Conservation (phyloP, 2,797 vertebrate genomes). For the Bucorvus abyssinicus region DNA sequence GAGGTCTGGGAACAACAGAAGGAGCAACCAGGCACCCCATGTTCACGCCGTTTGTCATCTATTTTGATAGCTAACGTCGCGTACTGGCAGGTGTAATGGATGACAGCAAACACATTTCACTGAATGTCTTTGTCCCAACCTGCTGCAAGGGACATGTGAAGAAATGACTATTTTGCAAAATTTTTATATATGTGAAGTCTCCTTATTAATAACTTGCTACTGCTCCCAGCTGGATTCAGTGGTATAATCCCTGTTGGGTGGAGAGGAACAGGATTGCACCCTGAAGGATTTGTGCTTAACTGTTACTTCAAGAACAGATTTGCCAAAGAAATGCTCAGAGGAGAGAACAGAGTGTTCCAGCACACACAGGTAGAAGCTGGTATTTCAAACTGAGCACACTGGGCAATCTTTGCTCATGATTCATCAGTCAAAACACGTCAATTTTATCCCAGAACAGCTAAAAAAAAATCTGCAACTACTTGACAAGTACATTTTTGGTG, state of each 20-base stretch:
- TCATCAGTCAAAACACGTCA: slow-evolving; percentile 71
- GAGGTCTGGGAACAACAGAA: slow-evolving; percentile 16
- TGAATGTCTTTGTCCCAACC: slow-evolving; percentile 45
- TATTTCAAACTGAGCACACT: slow-evolving; percentile 68
- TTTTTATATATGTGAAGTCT: slow-evolving; percentile 25
- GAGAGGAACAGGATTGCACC: slow-evolving; percentile 48
- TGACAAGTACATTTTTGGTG: slow-evolving; percentile 71
- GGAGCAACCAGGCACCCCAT: slow-evolving; percentile 31
- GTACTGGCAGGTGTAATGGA: slow-evolving; percentile 42
- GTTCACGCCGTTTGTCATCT: slow-evolving; percentile 36
- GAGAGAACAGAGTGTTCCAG: slow-evolving; percentile 70
- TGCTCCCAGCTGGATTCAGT: slow-evolving; percentile 57
- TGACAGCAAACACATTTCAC: slow-evolving; percentile 53
- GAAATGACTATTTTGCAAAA: slow-evolving; percentile 56
- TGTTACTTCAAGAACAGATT: slow-evolving; percentile 63
- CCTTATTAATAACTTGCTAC: slow-evolving; percentile 46
- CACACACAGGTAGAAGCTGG: slow-evolving; percentile 69
- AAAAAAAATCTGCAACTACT: slow-evolving; percentile 68
- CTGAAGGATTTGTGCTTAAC: slow-evolving; percentile 68
- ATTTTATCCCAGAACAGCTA: slow-evolving; percentile 68
- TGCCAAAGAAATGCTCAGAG: slow-evolving; percentile 67
- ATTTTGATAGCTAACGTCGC: slow-evolving; percentile 38
- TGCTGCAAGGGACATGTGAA: slow-evolving; percentile 58
- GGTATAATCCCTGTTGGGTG: slow-evolving; percentile 21
- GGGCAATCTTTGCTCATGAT: slow-evolving; percentile 70